Percentiles rank a stretch among this genome's conserved stretches.
These are phyloP conservation scores for Lasioglossum morio DNA, from an alignment of 2,888 invertebrate genomes.

Conservation along the genomic window DNA sequence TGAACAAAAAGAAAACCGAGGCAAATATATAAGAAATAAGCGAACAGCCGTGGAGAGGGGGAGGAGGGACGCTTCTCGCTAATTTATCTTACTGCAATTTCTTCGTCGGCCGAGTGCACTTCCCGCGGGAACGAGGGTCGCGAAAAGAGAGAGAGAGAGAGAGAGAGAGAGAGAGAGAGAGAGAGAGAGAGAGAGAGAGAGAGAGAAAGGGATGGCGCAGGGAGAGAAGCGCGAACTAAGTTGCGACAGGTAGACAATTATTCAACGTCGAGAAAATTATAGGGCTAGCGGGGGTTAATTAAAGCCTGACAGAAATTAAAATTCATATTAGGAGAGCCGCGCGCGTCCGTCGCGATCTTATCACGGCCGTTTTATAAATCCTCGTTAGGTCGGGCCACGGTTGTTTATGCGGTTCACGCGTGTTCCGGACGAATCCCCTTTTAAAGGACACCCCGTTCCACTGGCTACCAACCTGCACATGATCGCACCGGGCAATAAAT, in stretches of 20 bases:
- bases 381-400: slow-evolving; percentile 27
- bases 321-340: slow-evolving; percentile 55
- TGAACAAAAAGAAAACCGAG: background rate
- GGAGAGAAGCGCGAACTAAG: slow-evolving; percentile 60
- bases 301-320: slow-evolving; percentile 70
- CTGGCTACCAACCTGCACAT: background rate
- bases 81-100: slow-evolving; percentile 68
- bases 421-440: slow-evolving; percentile 11
- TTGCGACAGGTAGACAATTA: slow-evolving; percentile 71
- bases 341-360: slow-evolving; percentile 48
- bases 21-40: background rate
- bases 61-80: slow-evolving; percentile 23
- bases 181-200: background rate
- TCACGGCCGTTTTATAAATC: slow-evolving; percentile 57
- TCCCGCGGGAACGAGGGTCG: slow-evolving; percentile 19
- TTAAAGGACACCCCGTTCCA: background rate
- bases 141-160: background rate
- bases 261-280: slow-evolving; percentile 71
- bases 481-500: slow-evolving; percentile 19
- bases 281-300: slow-evolving; percentile 64
- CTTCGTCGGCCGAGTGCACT: slow-evolving; percentile 35
- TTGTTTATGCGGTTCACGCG: slow-evolving; percentile 49
- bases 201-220: background rate
- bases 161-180: background rate
- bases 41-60: background rate